Evolutionary conservation across 1,140 invertebrate genomes (phyloP), one percentile per base, ranked within the genome.

Genomic region (Formica selysi): DNA sequence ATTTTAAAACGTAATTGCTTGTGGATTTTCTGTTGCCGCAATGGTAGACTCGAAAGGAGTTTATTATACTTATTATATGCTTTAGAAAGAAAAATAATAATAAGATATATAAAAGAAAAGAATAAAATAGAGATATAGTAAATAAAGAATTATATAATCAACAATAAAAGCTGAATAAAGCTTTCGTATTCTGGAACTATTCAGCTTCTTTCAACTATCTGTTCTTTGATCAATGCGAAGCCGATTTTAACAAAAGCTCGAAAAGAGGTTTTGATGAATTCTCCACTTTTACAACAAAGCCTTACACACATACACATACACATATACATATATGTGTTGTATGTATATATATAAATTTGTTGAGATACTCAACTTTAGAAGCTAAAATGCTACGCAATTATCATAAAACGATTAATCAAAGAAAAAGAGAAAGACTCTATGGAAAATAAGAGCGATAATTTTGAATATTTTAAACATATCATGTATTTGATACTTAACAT

Each of bases 101-200:
- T 11, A 36, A 38, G 13, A 61, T 61, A n/a, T 29, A n/a, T 51
- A 65, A 3, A 32, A 22, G 2, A 13, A 51, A 4, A 61, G 11
- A 16, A 78, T 65, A 64, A 64, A 64, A 51, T 48, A 29, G 48
- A 51, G 5, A 65, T 79, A 36, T 38, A 67, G n/a, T 80, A 80
- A 70, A 80, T 80, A 80, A 38, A 80, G 48, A 36, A 80, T 80
- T 80, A 70, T 38, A 41, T 51, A 57, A 70, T 70, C 78, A 26
- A 57, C 36, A 70, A 57, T 54, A 80, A 70, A 70, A 70, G 65
- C 64, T 44, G 36, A 13, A 38, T 13, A n/a, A n/a, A 64, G 36
- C 48, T 57, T 67, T 57, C 62, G 64, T 41, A 61, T 70, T 78
- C 59, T 19, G 44, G 22, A 70, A 41, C 32, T 57, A 70, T 38